Conservation (phyloP, 2,888 invertebrate species). For the Megalurothrips usitatus region DNA sequence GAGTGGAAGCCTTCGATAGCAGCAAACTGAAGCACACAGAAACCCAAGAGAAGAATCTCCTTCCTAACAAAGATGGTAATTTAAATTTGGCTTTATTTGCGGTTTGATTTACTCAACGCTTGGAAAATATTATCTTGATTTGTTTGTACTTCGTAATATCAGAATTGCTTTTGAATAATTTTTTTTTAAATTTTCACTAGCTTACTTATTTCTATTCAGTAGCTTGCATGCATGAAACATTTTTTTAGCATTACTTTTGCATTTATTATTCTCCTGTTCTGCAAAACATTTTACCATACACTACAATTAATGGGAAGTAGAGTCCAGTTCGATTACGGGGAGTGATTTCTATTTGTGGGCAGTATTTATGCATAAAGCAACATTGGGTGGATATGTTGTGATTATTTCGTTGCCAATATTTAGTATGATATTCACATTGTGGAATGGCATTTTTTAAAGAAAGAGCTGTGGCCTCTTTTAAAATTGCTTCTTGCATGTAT, state of each 20-base stretch:
- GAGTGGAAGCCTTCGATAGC: conserved; percentile 80
- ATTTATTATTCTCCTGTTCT: not conserved
- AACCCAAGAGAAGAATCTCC: conserved; percentile 87
- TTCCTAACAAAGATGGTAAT: conserved; percentile 90
- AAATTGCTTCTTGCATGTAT: conserved; percentile 38
- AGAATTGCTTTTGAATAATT: no score
- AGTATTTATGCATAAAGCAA: not conserved
- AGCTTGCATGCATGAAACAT: not conserved
- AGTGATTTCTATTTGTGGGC: conserved; percentile 9
- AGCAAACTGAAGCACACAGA: conserved; percentile 82
- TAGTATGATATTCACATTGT: no score
- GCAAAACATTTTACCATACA: not conserved
- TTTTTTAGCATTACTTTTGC: not conserved
- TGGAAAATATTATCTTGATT: not conserved
- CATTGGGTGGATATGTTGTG: conserved; percentile 33
- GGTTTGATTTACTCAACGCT: not conserved
- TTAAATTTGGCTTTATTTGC: not conserved
- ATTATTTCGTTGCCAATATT: conserved; percentile 35
- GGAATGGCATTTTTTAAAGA: no score
- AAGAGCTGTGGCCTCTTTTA: no score
- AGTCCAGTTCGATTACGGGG: not conserved
- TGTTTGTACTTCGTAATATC: no score
- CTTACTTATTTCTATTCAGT: not conserved
- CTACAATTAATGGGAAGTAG: no score
- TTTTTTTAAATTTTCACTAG: no score